These are phyloP conservation scores for Aurelia sp. DNA, from an alignment of 30 jellyfish, hydroid and myxozoan genomes.

Conservation along the genomic window DNA sequence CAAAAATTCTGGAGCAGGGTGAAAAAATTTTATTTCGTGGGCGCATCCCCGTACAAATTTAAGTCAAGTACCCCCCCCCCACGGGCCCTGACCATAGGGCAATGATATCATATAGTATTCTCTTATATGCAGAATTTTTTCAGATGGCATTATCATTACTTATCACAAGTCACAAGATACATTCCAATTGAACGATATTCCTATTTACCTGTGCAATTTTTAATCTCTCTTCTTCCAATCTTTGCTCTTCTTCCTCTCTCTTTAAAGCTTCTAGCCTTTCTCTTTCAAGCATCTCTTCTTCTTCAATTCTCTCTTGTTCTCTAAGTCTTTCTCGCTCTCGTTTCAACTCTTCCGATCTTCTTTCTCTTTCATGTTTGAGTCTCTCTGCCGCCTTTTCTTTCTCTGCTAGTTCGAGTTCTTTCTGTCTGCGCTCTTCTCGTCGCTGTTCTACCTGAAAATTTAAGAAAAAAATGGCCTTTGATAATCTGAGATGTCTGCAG, in stretches of 20 bases:
- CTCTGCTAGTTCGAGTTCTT: constrained; percentile 64
- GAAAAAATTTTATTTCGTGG: no score
- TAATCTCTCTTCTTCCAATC: constrained; percentile 64
- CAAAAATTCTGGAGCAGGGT: no score
- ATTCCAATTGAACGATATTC: no score
- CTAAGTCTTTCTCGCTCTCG: constrained; percentile 42
- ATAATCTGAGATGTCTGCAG: no score
- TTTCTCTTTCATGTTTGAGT: constrained; percentile 38
- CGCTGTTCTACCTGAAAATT: constrained; percentile 61
- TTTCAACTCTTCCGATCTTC: constrained; percentile 45
- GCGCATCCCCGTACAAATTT: no score
- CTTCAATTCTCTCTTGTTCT: constrained; percentile 51
- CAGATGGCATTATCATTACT: no score
- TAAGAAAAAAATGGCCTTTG: no score
- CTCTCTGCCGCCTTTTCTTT: constrained; percentile 59
- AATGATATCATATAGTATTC: no score
- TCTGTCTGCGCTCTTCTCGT: constrained; percentile 70
- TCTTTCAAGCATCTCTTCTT: constrained; percentile 28
- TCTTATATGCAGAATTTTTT: no score
- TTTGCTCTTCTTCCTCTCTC: constrained; percentile 64
- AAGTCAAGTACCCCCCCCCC: no score
- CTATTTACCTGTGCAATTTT: constrained; percentile 47
- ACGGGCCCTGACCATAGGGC: no score
- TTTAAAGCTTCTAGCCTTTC: constrained; percentile 25
- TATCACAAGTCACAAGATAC: no score